Percentiles rank a stretch among this genome's conserved stretches.
Conservation (phyloP, 1,140 invertebrate species). For the Sinonovacula constricta region DNA sequence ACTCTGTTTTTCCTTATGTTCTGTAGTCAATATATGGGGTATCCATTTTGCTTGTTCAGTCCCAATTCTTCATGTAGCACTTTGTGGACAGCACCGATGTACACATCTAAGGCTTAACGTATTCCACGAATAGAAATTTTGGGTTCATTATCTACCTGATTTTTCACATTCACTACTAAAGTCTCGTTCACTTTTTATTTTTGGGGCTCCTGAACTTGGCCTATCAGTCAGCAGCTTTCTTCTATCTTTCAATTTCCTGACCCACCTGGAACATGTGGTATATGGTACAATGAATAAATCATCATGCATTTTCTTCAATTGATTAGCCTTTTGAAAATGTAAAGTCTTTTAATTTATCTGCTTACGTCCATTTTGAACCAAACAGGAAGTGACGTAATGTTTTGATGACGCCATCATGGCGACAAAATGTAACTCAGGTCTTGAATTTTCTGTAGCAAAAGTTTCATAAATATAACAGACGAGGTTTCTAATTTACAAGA, state of each 20-base stretch:
- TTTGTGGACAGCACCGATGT: conserved; percentile 12
- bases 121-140: neutral
- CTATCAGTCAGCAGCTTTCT: conserved; percentile 21
- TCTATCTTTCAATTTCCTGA: neutral
- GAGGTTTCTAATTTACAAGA: too few species aligned
- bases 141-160: neutral
- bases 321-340: conserved; percentile 2
- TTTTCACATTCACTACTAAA: neutral
- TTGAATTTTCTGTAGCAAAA: too few species aligned
- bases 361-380: conserved; percentile 20
- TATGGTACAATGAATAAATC: neutral
- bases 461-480: too few species aligned
- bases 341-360: neutral
- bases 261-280: conserved; percentile 6
- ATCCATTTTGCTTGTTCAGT: conserved; percentile 10
- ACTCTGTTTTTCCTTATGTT: neutral
- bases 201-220: conserved; percentile 15
- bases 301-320: neutral
- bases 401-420: conserved; percentile 3
- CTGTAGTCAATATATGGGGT: conserved; percentile 3
- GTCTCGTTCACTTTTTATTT: conserved; percentile 6
- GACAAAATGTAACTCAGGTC: neutral
- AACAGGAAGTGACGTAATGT: conserved; percentile 10
- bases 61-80: neutral
- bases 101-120: conserved; percentile 26